These are phyloP conservation scores for Stenopsyche tienmushanensis DNA, from an alignment of 1,140 invertebrate species.

Conservation along the genomic window DNA sequence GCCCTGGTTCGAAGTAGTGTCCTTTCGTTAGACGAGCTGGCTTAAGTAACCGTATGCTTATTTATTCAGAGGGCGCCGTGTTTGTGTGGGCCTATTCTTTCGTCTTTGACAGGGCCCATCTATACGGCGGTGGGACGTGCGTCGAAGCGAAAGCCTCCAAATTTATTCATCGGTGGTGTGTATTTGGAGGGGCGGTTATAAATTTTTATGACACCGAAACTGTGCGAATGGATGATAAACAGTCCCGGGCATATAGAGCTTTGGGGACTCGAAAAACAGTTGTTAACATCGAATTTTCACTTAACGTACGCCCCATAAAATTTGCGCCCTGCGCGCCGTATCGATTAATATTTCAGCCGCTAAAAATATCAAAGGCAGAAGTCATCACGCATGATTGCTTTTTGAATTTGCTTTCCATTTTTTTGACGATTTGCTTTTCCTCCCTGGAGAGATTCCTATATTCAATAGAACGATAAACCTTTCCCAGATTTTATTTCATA, in stretches of 20 bases:
- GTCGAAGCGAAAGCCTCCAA: neutral
- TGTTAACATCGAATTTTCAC: conserved; percentile 25
- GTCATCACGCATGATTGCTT: too few species aligned
- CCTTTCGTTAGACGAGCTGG: too few species aligned
- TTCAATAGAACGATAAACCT: too few species aligned
- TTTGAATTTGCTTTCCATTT: too few species aligned
- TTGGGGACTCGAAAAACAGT: conserved; percentile 17
- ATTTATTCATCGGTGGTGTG: conserved; percentile 28
- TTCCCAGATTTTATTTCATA: too few species aligned
- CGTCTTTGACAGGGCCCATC: conserved; percentile 12
- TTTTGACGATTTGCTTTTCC: too few species aligned
- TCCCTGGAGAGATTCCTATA: too few species aligned
- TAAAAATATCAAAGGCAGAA: neutral
- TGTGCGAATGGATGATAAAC: conserved; percentile 33
- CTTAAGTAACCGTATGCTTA: conserved; percentile 27
- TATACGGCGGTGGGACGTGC: conserved; percentile 1
- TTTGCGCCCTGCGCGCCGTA: neutral
- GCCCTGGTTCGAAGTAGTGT: too few species aligned
- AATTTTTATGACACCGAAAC: conserved; percentile 32
- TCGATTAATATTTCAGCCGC: neutral
- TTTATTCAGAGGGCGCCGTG: conserved; percentile 30
- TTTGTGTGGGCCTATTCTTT: conserved; percentile 9
- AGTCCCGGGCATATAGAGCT: conserved; percentile 4
- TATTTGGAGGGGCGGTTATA: conserved; percentile 18
- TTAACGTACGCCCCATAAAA: neutral